phyloP scores from a whole-genome alignment of 2,888 invertebrate species.

The Drosophila multiciliata region DNA sequence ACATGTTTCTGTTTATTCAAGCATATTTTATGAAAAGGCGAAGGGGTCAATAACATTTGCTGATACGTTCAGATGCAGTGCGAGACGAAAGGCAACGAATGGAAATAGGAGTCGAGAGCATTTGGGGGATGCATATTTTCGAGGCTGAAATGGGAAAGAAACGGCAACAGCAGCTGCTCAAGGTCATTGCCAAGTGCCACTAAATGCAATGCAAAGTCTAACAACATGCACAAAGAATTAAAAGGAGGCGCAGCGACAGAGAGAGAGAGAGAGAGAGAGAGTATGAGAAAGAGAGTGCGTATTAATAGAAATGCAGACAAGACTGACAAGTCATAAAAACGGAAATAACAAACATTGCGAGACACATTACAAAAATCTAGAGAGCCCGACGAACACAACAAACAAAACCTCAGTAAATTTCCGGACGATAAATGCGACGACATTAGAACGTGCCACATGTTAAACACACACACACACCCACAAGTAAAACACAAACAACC shows the following conservation, averaged over 20 bases:
- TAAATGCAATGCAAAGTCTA: conserved; percentile 32
- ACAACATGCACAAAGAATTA: neutral
- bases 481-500: conserved; percentile 43
- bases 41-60: conserved; percentile 58
- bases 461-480: conserved; percentile 19
- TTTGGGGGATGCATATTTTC: neutral
- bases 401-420: conserved; percentile 38
- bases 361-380: conserved; percentile 42
- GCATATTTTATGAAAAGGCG: conserved; percentile 16
- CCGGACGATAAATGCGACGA: conserved; percentile 46
- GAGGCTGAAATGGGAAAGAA: neutral
- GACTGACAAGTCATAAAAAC: conserved; percentile 29
- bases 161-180: conserved; percentile 50
- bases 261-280: neutral
- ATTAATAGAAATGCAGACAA: conserved; percentile 51
- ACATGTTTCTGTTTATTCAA: neutral
- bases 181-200: conserved; percentile 65
- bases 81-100: conserved; percentile 11
- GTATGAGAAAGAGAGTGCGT: neutral
- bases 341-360: conserved; percentile 15
- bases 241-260: neutral
- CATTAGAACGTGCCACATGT: conserved; percentile 62
- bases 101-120: conserved; percentile 1
- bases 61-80: conserved; percentile 29
- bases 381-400: conserved; percentile 26